A percentile compares a stretch with the other conserved stretches of the same genome.
Evolutionary conservation across 2,888 invertebrate species (phyloP).

Genomic region (Drosophila flavopinicola): DNA sequence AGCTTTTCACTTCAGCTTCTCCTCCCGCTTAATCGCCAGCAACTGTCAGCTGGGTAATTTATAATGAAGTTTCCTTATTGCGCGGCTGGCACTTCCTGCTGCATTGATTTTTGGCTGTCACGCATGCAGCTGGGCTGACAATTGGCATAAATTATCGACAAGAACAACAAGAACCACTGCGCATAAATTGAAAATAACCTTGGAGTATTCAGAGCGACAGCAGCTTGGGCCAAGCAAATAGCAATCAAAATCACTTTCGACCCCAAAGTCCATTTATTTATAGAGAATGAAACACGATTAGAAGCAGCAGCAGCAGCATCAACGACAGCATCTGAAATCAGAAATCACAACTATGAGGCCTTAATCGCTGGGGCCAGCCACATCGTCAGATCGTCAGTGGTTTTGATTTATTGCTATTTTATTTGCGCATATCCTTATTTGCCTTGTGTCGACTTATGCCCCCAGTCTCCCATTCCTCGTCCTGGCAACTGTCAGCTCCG

Average conservation of each 20-base stretch:
- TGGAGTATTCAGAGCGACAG: background rate
- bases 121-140: constrained; percentile 57
- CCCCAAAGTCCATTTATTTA: constrained; percentile 71
- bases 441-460: constrained; percentile 61
- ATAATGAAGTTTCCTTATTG: constrained; percentile 71
- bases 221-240: constrained; percentile 60
- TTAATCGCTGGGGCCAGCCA: constrained; percentile 71
- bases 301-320: background rate
- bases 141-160: constrained; percentile 61
- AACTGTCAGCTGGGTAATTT: constrained; percentile 72
- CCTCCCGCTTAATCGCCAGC: too few relatives aligned
- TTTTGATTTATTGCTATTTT: constrained; percentile 79
- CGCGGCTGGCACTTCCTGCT: constrained; percentile 59
- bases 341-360: constrained; percentile 70
- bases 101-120: constrained; percentile 67
- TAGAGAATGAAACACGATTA: constrained; percentile 24
- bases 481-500: constrained; percentile 51
- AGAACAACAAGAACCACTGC: constrained; percentile 2
- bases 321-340: background rate
- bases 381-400: constrained; percentile 76
- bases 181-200: constrained; percentile 53
- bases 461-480: constrained; percentile 1
- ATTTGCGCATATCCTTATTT: constrained; percentile 81
- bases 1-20: constrained; percentile 40
- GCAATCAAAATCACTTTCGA: constrained; percentile 78